Conservation (phyloP, 2,113 vertebrate genomes). For the Xiphophorus maculatus region DNA sequence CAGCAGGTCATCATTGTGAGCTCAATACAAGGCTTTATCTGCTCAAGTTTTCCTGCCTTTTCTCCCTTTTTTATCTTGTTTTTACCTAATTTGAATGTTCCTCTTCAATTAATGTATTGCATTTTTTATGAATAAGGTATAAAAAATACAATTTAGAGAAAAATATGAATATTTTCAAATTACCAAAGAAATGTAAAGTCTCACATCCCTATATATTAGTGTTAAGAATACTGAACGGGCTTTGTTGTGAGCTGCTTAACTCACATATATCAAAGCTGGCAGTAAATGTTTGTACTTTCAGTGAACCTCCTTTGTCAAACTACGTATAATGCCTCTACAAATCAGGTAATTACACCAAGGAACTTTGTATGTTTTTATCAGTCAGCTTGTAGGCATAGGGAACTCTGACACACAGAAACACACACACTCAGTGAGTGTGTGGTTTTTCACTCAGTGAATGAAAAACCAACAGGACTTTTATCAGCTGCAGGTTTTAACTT, state of each 20-base stretch:
- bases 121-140: too few species aligned
- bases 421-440: too few species aligned
- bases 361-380: constrained; percentile 55
- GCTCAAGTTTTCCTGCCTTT: not conserved
- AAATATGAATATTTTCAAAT: not conserved
- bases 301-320: constrained; percentile 61
- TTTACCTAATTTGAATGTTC: too few species aligned
- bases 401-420: constrained; percentile 15
- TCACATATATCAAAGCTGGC: constrained; percentile 43
- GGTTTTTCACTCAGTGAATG: too few species aligned
- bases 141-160: too few species aligned
- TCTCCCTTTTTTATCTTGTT: not conserved
- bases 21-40: not conserved
- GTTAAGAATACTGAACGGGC: constrained; percentile 33
- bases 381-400: constrained; percentile 37
- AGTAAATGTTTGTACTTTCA: constrained; percentile 35
- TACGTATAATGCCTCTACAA: constrained; percentile 35
- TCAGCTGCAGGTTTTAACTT: constrained; percentile 43
- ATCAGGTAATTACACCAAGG: constrained; percentile 62
- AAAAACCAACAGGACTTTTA: constrained; percentile 49
- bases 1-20: not conserved
- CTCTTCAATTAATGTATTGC: too few species aligned
- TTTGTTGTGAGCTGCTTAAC: constrained; percentile 35
- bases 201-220: not conserved
- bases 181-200: not conserved